Conservation (phyloP, 2,888 invertebrate species). For the Rhamphomyia laevipes region DNA sequence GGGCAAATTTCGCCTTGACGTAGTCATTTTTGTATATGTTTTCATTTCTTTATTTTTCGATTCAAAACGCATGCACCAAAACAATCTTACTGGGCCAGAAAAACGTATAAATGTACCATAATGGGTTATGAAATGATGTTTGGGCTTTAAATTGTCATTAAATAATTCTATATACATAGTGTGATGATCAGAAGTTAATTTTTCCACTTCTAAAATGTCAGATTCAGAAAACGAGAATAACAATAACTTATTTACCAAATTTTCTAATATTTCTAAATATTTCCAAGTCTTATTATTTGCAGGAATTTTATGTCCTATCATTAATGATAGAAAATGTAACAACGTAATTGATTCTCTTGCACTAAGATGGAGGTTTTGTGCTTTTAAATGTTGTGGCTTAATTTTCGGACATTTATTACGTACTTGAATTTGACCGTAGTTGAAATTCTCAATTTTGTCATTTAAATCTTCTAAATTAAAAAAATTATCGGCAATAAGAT, state of each 20-base stretch:
- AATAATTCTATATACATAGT: constrained; percentile 4
- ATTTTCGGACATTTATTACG: background rate
- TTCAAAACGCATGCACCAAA: constrained; percentile 12
- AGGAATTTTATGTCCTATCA: background rate
- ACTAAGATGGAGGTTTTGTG: background rate
- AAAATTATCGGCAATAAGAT: background rate
- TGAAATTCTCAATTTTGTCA: background rate
- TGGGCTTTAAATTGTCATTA: constrained; percentile 8
- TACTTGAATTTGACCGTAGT: background rate
- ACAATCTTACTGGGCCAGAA: constrained; percentile 8
- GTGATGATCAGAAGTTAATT: constrained; percentile 6
- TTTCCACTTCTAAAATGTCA: background rate
- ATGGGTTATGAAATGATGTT: constrained; percentile 8
- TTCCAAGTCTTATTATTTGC: background rate
- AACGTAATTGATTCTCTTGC: background rate
- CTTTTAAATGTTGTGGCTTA: background rate
- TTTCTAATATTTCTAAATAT: background rate
- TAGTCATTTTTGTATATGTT: background rate
- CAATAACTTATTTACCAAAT: background rate
- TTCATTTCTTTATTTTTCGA: constrained; percentile 9
- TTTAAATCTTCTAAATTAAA: too few species aligned
- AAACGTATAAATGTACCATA: constrained; percentile 6
- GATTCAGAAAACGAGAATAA: background rate
- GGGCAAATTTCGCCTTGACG: background rate
- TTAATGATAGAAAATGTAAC: background rate